Percentiles rank a stretch among this genome's conserved stretches.
phyloP scores from a whole-genome alignment of 2,888 invertebrate species.

The Drosophila fulvimacula region DNA sequence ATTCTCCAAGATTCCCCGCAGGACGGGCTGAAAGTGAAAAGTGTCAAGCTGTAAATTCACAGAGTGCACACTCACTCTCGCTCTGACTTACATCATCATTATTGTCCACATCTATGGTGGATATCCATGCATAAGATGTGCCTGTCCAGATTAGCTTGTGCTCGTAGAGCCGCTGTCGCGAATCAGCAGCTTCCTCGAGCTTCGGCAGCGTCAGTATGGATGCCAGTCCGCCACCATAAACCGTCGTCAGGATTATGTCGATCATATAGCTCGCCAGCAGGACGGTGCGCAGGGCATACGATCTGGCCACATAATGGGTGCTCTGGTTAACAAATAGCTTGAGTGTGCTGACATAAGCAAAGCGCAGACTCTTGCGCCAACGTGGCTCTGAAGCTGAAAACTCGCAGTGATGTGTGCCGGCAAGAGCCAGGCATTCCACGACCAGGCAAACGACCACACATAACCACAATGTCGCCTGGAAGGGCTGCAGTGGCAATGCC shows the following conservation, averaged over 20 bases:
- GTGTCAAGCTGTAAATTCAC: background rate
- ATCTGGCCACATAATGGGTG: conserved; percentile 66
- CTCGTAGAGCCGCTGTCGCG: conserved; percentile 87
- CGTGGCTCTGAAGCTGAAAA: background rate
- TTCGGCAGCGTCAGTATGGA: conserved; percentile 88
- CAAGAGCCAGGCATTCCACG: conserved; percentile 84
- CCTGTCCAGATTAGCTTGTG: conserved; percentile 88
- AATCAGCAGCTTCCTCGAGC: conserved; percentile 87
- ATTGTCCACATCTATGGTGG: conserved; percentile 86
- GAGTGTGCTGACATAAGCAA: conserved; percentile 71
- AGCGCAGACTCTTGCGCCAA: conserved; percentile 64
- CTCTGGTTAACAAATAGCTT: conserved; percentile 79
- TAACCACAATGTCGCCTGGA: conserved; percentile 87
- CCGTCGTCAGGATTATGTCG: conserved; percentile 87
- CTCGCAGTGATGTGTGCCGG: conserved; percentile 61
- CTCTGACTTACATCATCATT: conserved; percentile 82
- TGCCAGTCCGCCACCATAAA: conserved; percentile 88
- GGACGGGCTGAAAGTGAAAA: conserved; percentile 48
- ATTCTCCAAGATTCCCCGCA: conserved; percentile 50
- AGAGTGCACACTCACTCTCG: background rate
- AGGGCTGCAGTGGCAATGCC: conserved; percentile 88
- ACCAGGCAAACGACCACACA: conserved; percentile 85
- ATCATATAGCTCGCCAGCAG: conserved; percentile 83
- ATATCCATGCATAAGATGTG: conserved; percentile 88
- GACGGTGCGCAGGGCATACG: conserved; percentile 70